Percentiles rank a stretch among this genome's conserved stretches.
These are phyloP conservation scores for Prenolepis imparis DNA, from an alignment of 2,888 invertebrate species.

Conservation along the genomic window DNA sequence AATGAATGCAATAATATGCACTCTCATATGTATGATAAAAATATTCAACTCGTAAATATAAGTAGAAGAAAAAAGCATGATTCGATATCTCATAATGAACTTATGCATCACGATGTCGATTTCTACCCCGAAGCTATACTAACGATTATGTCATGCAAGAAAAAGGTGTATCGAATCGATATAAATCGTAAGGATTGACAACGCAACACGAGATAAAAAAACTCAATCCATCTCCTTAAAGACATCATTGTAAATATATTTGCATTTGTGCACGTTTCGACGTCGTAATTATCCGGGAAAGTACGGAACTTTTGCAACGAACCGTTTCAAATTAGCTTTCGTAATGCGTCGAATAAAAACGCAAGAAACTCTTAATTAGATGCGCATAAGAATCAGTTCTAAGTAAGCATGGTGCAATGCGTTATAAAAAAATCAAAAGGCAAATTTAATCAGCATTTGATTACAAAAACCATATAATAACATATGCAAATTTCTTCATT, in stretches of 20 bases:
- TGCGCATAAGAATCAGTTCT: neutral
- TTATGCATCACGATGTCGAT: constrained; percentile 37
- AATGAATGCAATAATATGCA: neutral
- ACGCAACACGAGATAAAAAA: neutral
- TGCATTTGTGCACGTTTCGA: neutral
- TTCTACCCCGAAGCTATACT: constrained; percentile 43
- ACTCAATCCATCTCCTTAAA: neutral
- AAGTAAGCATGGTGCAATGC: neutral
- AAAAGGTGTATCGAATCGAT: neutral
- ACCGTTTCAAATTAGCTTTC: constrained; percentile 6
- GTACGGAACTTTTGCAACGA: neutral
- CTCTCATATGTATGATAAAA: neutral
- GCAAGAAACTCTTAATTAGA: neutral
- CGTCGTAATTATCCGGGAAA: neutral
- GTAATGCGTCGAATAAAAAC: neutral
- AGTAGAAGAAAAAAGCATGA: neutral
- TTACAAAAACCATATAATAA: neutral
- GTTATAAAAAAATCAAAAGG: neutral
- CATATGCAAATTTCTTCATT: neutral
- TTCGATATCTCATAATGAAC: constrained; percentile 20
- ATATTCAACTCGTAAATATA: neutral
- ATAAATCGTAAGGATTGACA: neutral
- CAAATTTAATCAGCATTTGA: neutral
- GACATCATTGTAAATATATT: constrained; percentile 6
- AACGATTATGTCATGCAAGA: constrained; percentile 25